phyloP scores from a whole-genome alignment of 1,140 invertebrate genomes.

The Hycleus phaleratus region DNA sequence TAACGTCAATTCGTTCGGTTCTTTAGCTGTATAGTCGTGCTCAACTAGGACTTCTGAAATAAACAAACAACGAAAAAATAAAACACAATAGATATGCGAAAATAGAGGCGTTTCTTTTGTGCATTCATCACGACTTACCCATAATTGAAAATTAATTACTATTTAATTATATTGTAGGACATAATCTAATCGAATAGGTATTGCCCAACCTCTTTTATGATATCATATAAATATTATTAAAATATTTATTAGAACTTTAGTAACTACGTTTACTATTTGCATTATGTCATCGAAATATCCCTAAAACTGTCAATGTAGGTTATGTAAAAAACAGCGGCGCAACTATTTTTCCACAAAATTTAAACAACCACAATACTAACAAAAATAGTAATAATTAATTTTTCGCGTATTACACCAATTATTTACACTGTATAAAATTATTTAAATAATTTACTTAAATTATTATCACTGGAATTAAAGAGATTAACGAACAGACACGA shows the following conservation, averaged over 20 bases:
- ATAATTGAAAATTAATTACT: not conserved
- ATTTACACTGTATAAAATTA: too few relatives aligned
- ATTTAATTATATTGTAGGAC: slow-evolving; percentile 4
- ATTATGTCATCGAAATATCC: not conserved
- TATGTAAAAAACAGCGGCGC: slow-evolving; percentile 3
- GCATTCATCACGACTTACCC: too few relatives aligned
- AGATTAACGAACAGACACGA: too few relatives aligned
- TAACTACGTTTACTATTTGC: slow-evolving; percentile 18
- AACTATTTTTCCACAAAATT: not conserved
- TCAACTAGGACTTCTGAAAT: slow-evolving; percentile 72
- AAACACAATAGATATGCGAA: too few relatives aligned
- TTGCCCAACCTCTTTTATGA: slow-evolving; percentile 9
- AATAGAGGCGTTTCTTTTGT: too few relatives aligned
- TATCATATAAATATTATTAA: slow-evolving; percentile 14
- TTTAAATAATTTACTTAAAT: too few relatives aligned
- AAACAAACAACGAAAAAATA: slow-evolving; percentile 19
- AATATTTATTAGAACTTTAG: slow-evolving; percentile 9
- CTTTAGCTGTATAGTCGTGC: slow-evolving; percentile 72
- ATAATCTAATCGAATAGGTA: not conserved
- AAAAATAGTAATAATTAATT: too few relatives aligned
- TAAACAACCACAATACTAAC: not conserved
- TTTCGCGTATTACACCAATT: too few relatives aligned
- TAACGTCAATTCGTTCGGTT: slow-evolving; percentile 77
- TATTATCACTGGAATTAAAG: too few relatives aligned
- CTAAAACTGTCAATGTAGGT: slow-evolving; percentile 7